A percentile compares a stretch with the other conserved stretches of the same genome.
phyloP scores from a whole-genome alignment of 2,113 vertebrate genomes.

The Herpailurus yagouaroundi region DNA sequence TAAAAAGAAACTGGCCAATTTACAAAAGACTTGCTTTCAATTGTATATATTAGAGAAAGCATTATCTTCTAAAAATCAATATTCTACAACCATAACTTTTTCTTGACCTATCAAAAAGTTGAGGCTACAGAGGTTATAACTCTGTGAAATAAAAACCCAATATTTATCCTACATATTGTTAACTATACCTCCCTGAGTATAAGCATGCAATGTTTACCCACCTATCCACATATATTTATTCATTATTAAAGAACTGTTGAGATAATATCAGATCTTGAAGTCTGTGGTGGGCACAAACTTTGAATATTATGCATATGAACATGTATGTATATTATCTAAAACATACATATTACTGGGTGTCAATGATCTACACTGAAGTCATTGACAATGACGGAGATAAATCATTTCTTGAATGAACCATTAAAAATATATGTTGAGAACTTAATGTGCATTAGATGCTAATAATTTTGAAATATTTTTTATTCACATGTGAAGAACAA shows the following conservation, averaged over 20 bases:
- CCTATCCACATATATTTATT: neutral
- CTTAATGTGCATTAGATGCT: neutral
- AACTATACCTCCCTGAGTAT: neutral
- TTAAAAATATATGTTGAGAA: neutral
- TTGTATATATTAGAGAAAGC: neutral
- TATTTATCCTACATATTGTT: neutral
- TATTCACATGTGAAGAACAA: neutral
- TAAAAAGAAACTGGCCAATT: neutral
- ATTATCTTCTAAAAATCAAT: conserved; percentile 7
- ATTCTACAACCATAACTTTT: neutral
- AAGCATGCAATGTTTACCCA: neutral
- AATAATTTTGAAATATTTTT: neutral
- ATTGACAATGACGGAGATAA: neutral
- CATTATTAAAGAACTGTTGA: neutral
- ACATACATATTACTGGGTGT: neutral
- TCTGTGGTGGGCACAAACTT: neutral
- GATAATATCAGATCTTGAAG: neutral
- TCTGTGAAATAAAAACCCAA: neutral
- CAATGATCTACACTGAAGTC: neutral
- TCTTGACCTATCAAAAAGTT: neutral
- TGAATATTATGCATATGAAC: neutral
- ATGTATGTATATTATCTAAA: neutral
- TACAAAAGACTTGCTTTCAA: neutral
- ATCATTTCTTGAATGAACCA: neutral
- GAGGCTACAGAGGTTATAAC: neutral